Base-by-base conservation (phyloP, 2,888 invertebrate genomes). In the Callyntrura guangdongensis region DNA sequence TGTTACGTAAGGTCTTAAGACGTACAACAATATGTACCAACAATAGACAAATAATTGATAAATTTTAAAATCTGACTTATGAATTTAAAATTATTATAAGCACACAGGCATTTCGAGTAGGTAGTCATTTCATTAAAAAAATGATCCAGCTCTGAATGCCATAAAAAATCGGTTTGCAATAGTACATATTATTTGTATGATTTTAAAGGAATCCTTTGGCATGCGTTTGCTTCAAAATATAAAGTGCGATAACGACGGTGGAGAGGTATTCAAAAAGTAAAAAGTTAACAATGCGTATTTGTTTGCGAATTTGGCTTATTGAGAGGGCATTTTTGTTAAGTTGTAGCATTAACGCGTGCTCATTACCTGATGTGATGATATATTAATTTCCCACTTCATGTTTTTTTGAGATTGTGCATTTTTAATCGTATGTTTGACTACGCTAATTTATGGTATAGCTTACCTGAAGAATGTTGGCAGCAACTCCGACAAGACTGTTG, bases 391-490 rank as follows among this genome's bases (percentile, higher is more conserved):
- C 59, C 17, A 14, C 59, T 59, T 17, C 53, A 11, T 14, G 12
- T 14, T 1, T 8, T 11, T 53, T 53, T 53, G 53, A 11, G 2
- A 14, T 53, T 14, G n/a, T 64, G 64, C 12, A n/a, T 17, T 12
- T 17, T 64, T 14, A 11, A 64, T 4, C 4, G 17, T 14, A 9
- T 17, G 64, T 53, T 11, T 5, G 12, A 9, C 3, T 11, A 6
- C 17, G n/a, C 59, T 17, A 59, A 59, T 59, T 17, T 61, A 61
- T n/a, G 14, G 3, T 36, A 17, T 25, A 53, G 45, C 67, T 91
- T 93, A 94, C 94, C 92, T 94, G 94, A 92, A 94, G 93, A 86
- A 94, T 93, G 91, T 94, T 94, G 90, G 94, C 94, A 86, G 94
- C 94, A 49, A 94, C 94, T 89, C 94, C 94, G 88, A 94, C 94